A percentile compares a stretch with the other conserved stretches of the same genome.
Conservation (phyloP, 2,113 vertebrate genomes). For the Rhynchomys soricoides region DNA sequence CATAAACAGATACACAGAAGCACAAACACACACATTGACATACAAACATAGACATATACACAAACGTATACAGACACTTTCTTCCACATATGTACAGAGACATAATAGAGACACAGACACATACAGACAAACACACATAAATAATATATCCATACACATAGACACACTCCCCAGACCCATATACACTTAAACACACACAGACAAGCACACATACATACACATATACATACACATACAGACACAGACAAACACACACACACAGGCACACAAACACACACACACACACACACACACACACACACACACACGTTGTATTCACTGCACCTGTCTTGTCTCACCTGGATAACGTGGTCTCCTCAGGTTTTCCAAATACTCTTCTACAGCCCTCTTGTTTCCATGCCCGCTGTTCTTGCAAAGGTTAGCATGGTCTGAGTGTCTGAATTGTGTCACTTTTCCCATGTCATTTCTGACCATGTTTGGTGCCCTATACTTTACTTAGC, state of each 20-base stretch:
- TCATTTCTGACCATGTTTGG: neutral
- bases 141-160: neutral
- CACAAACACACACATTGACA: neutral
- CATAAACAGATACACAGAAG: neutral
- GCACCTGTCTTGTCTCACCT: neutral
- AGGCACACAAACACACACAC: neutral
- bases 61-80: neutral
- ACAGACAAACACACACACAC: fast-evolving
- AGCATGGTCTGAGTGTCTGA: neutral
- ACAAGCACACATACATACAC: neutral
- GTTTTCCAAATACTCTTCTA: neutral
- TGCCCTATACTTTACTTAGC: neutral
- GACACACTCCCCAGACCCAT: neutral
- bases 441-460: neutral
- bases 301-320: neutral
- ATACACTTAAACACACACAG: neutral
- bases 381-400: neutral
- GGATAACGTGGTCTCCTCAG: neutral
- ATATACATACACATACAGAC: neutral
- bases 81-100: neutral
- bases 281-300: neutral
- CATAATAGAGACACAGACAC: neutral
- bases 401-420: neutral
- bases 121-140: neutral
- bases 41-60: neutral